Evolutionary conservation across 1,140 invertebrate species (phyloP).

Genomic region (Zaprionus africanus): DNA sequence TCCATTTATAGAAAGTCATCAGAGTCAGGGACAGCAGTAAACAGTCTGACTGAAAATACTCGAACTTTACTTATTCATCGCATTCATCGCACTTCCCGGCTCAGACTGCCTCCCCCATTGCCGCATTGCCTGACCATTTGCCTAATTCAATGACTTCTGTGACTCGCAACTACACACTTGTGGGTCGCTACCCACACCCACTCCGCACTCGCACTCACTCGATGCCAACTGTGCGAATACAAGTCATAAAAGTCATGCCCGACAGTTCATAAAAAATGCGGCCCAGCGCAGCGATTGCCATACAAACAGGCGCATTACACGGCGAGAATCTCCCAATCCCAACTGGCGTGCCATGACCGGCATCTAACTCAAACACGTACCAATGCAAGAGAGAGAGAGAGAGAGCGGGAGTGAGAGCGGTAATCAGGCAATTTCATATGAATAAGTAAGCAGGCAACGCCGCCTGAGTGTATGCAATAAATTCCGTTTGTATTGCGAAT

Average conservation of each 20-base stretch:
- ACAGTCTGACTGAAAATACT: conserved; percentile 23
- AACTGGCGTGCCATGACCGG: conserved; percentile 59
- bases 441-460: conserved; percentile 74
- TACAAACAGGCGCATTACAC: conserved; percentile 74
- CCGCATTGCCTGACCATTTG: conserved; percentile 66
- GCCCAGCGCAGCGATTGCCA: conserved; percentile 73
- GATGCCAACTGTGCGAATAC: conserved; percentile 37
- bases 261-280: conserved; percentile 78
- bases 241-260: conserved; percentile 79
- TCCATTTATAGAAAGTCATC: conserved; percentile 1
- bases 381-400: conserved; percentile 45
- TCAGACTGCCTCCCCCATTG: conserved; percentile 11
- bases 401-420: conserved; percentile 36
- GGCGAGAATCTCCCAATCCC: conserved; percentile 27
- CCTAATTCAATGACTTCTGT: conserved; percentile 73
- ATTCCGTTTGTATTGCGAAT: conserved; percentile 75
- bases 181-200: conserved; percentile 36
- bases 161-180: conserved; percentile 64
- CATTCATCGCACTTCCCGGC: background rate
- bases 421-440: conserved; percentile 81
- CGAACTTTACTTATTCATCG: conserved; percentile 23
- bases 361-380: conserved; percentile 79
- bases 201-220: conserved; percentile 9
- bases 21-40: background rate
- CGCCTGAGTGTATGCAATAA: conserved; percentile 76